Evolutionary conservation across 2,888 invertebrate genomes (phyloP).

Genomic region (Hypsopygia costalis): DNA sequence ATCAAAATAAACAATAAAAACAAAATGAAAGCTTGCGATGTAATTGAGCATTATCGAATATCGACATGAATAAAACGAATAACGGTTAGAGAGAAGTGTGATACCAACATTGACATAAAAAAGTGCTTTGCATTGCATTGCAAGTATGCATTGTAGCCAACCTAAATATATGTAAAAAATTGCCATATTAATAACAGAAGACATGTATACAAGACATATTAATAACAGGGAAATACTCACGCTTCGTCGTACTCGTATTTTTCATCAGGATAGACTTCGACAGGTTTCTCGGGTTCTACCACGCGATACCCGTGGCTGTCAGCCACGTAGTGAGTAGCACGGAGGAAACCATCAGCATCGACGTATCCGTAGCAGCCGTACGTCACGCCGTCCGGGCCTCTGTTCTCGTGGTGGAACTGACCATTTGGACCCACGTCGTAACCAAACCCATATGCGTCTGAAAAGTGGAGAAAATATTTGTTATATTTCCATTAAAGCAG

Average conservation of each 20-base stretch:
- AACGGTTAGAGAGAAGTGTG: too few relatives aligned
- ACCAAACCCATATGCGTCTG: slow-evolving; percentile 88
- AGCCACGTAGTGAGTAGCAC: slow-evolving; percentile 88
- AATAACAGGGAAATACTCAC: slow-evolving; percentile 37
- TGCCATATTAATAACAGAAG: too few relatives aligned
- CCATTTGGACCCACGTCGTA: slow-evolving; percentile 88
- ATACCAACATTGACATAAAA: too few relatives aligned
- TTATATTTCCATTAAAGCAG: too few relatives aligned
- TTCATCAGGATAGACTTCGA: slow-evolving; percentile 83
- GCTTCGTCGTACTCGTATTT: slow-evolving; percentile 65
- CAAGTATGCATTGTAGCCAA: too few relatives aligned
- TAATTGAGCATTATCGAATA: too few relatives aligned
- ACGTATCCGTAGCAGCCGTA: slow-evolving; percentile 91
- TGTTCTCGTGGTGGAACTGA: slow-evolving; percentile 89
- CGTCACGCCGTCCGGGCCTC: slow-evolving; percentile 88
- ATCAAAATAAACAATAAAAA: too few relatives aligned
- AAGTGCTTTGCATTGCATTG: too few relatives aligned
- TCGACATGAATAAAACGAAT: too few relatives aligned
- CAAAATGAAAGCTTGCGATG: too few relatives aligned
- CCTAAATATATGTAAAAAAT: too few relatives aligned
- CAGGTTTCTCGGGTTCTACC: slow-evolving; percentile 84
- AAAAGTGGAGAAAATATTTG: slow-evolving; percentile 20
- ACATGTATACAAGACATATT: too few relatives aligned
- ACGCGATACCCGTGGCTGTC: slow-evolving; percentile 89
- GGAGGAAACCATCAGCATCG: slow-evolving; percentile 83